phyloP scores from a whole-genome alignment of 2,113 vertebrate genomes.

The Poeciliopsis prolifica region DNA sequence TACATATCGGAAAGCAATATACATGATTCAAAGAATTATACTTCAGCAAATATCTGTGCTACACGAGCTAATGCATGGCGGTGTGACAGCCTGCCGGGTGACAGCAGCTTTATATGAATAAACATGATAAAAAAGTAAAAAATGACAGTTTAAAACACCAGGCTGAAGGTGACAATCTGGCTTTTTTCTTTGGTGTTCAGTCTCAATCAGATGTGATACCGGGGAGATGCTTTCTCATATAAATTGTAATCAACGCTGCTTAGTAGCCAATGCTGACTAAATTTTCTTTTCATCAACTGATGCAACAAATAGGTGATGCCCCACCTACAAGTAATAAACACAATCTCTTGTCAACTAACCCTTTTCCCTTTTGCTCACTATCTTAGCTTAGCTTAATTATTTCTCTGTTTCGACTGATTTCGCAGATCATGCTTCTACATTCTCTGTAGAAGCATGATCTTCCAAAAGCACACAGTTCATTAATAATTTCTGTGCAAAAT shows the following conservation, averaged over 20 bases:
- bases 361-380: neutral
- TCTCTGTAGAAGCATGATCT: neutral
- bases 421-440: no score
- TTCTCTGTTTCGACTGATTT: no score
- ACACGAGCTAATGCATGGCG: slow-evolving; percentile 22
- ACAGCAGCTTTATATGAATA: slow-evolving; percentile 42
- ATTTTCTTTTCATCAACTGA: neutral
- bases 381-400: no score
- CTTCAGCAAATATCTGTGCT: slow-evolving; percentile 34
- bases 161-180: neutral
- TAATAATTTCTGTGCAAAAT: slow-evolving; percentile 1
- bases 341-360: neutral
- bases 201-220: neutral
- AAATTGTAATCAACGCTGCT: neutral
- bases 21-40: slow-evolving; percentile 39
- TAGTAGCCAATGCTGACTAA: neutral
- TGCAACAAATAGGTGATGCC: neutral
- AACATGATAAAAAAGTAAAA: slow-evolving; percentile 24
- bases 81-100: slow-evolving; percentile 23
- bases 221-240: neutral
- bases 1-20: slow-evolving; percentile 39
- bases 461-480: neutral
- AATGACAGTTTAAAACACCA: slow-evolving; percentile 3
- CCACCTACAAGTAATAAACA: neutral
- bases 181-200: neutral